These are phyloP conservation scores for Diogma glabrata DNA, from an alignment of 2,888 invertebrate genomes.

Conservation along the genomic window DNA sequence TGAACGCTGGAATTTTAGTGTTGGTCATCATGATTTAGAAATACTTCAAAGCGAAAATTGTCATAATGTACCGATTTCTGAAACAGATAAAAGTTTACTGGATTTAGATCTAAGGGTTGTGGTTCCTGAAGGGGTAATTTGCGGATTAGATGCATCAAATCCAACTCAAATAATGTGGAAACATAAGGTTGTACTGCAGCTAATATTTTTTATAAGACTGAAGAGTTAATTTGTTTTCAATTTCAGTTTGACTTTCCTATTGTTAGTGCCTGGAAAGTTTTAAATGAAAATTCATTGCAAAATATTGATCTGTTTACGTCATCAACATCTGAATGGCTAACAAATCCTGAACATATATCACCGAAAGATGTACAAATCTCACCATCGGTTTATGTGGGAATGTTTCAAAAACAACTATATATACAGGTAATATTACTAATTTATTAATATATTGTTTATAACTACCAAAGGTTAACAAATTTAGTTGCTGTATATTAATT, in stretches of 20 bases:
- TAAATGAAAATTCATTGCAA: slow-evolving; percentile 52
- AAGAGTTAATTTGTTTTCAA: slow-evolving; percentile 14
- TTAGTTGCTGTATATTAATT: no score
- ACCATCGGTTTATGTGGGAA: slow-evolving; percentile 73
- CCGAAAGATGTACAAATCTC: slow-evolving; percentile 33
- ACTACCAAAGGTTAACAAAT: no score
- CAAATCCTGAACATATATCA: slow-evolving; percentile 27
- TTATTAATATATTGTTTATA: no score
- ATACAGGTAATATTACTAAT: slow-evolving; percentile 28
- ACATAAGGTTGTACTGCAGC: no score
- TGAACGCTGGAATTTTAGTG: slow-evolving; percentile 95
- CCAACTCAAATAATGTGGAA: slow-evolving; percentile 56
- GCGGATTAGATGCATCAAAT: slow-evolving; percentile 48
- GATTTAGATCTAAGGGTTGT: slow-evolving; percentile 51
- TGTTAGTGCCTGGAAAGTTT: slow-evolving; percentile 71
- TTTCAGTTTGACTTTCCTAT: slow-evolving; percentile 71
- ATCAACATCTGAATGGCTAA: slow-evolving; percentile 39
- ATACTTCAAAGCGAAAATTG: slow-evolving; percentile 43
- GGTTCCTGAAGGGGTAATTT: slow-evolving; percentile 61
- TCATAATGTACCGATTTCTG: slow-evolving; percentile 26
- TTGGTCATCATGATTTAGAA: slow-evolving; percentile 75
- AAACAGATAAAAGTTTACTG: slow-evolving; percentile 28
- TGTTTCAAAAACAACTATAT: slow-evolving; percentile 65
- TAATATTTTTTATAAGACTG: no score
- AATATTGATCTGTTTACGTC: slow-evolving; percentile 63